Conservation (phyloP, 2,797 vertebrate species). For the Falco columbarius region DNA sequence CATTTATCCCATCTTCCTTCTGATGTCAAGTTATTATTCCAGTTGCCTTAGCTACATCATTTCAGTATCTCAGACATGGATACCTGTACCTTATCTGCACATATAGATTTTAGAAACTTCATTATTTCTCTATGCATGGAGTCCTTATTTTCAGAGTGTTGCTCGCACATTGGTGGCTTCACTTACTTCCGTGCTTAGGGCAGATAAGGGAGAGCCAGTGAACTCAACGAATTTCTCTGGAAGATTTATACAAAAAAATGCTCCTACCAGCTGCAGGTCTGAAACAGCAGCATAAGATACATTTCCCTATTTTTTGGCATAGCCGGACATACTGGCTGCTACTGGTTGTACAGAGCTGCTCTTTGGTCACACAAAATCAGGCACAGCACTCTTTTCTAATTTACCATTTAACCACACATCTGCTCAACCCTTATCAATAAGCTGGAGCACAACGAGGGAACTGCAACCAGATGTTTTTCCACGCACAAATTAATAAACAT, state of each 20-base stretch:
- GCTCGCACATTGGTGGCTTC: not conserved
- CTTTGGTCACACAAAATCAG: not conserved
- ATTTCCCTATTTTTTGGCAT: not conserved
- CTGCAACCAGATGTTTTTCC: not conserved
- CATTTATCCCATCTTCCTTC: conserved; percentile 11
- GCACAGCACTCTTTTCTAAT: not conserved
- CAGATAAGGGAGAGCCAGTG: not conserved
- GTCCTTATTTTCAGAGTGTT: conserved; percentile 18
- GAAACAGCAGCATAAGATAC: not conserved
- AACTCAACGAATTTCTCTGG: not conserved
- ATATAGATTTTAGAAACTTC: conserved; percentile 33
- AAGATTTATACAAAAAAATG: not conserved
- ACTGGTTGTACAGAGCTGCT: not conserved
- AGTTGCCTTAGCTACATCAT: conserved; percentile 61
- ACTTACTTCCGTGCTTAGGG: conserved; percentile 16
- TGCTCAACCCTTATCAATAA: not conserved
- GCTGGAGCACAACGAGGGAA: not conserved
- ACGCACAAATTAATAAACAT: not conserved
- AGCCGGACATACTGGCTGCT: not conserved
- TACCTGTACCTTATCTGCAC: conserved; percentile 35
- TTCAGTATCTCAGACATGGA: conserved; percentile 32
- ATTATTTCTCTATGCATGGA: not conserved
- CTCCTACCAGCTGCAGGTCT: not conserved
- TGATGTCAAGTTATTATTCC: conserved; percentile 50
- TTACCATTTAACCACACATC: not conserved